Percentiles rank a stretch among this genome's conserved stretches.
Evolutionary conservation across 2,888 invertebrate species (phyloP).

Genomic region (Sesamia inferens): DNA sequence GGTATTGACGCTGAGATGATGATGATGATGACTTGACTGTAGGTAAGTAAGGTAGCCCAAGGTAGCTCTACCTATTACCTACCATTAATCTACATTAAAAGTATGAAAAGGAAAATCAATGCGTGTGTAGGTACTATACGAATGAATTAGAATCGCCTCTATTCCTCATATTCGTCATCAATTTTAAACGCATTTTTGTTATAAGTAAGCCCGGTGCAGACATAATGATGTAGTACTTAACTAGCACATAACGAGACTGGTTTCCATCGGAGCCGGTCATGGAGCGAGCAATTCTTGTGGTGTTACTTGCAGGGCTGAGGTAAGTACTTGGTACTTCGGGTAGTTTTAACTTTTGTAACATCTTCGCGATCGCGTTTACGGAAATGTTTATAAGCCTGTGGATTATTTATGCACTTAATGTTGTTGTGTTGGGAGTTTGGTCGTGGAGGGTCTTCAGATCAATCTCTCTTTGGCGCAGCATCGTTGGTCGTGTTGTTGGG

Average conservation of each 20-base stretch:
- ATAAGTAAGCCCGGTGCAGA: constrained; percentile 41
- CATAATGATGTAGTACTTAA: constrained; percentile 22
- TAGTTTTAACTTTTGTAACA: not conserved
- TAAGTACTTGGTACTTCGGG: constrained; percentile 35
- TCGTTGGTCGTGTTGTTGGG: too few species aligned
- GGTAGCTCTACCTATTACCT: too few species aligned
- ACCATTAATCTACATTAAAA: too few species aligned
- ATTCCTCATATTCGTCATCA: constrained; percentile 52
- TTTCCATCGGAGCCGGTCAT: constrained; percentile 50
- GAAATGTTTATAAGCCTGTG: not conserved
- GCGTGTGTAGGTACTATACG: not conserved
- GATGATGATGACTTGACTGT: too few species aligned
- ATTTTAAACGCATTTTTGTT: constrained; percentile 43
- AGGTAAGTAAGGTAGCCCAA: too few species aligned
- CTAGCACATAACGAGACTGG: constrained; percentile 41
- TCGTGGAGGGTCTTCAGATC: too few species aligned
- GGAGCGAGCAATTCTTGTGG: constrained; percentile 27
- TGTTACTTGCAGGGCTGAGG: constrained; percentile 43
- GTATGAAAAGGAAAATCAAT: not conserved
- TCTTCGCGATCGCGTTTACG: not conserved
- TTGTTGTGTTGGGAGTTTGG: too few species aligned
- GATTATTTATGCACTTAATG: too few species aligned
- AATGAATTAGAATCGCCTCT: constrained; percentile 13
- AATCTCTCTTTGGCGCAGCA: too few species aligned
- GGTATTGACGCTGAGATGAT: too few species aligned